These are phyloP conservation scores for Macropus fuliginosus DNA, from an alignment of 2,797 vertebrate species.

Conservation along the genomic window DNA sequence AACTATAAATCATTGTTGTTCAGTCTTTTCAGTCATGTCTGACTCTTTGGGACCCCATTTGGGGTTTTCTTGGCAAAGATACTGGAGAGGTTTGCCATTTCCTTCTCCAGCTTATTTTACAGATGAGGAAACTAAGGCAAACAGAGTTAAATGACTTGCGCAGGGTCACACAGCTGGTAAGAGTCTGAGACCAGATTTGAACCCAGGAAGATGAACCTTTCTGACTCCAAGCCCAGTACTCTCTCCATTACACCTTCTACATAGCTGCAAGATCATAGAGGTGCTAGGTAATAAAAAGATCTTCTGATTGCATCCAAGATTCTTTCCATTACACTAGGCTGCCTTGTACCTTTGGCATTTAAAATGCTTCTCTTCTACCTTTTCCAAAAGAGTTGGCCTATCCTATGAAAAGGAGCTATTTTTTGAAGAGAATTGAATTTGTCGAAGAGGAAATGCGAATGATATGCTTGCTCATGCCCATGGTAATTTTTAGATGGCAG, in stretches of 20 bases:
- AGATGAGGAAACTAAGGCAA: not conserved
- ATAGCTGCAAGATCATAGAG: not conserved
- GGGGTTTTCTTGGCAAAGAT: not conserved
- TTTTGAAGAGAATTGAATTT: not conserved
- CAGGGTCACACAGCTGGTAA: not conserved
- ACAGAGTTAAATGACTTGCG: not conserved
- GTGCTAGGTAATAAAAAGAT: not conserved
- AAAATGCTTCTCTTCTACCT: not conserved
- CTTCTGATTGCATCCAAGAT: not conserved
- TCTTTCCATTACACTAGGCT: not conserved
- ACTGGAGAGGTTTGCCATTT: not conserved
- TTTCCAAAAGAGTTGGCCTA: not conserved
- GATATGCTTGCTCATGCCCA: not conserved
- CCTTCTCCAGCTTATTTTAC: not conserved
- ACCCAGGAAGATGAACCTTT: not conserved
- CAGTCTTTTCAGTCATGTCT: not conserved
- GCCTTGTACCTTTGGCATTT: not conserved
- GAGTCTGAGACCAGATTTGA: not conserved
- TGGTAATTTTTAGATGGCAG: not conserved
- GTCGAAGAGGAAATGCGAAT: not conserved
- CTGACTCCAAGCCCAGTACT: not conserved
- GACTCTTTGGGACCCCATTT: not conserved
- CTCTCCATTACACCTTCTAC: not conserved
- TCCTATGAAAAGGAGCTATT: slow-evolving; percentile 31
- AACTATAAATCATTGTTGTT: not conserved